These are phyloP conservation scores for Balearica regulorum DNA, from an alignment of 2,797 vertebrate species.

Conservation along the genomic window DNA sequence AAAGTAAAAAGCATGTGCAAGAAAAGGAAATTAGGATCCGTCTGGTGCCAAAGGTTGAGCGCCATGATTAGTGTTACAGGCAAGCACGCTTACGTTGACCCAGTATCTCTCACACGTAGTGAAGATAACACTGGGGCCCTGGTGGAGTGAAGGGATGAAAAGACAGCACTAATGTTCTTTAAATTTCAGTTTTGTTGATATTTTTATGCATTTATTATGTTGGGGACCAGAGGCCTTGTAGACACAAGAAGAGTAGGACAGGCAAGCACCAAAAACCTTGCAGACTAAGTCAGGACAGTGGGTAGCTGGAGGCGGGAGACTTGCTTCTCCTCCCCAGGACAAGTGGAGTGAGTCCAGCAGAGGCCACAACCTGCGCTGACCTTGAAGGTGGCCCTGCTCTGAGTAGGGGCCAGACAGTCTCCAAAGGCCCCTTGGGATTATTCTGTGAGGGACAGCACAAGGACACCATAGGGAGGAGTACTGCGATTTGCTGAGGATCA, in stretches of 20 bases:
- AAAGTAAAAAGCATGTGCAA: background rate
- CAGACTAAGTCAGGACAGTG: background rate
- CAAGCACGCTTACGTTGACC: background rate
- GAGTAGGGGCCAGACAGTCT: background rate
- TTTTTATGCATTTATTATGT: background rate
- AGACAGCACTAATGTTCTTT: background rate
- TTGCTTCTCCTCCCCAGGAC: background rate
- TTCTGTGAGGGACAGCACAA: background rate
- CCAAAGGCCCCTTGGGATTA: background rate
- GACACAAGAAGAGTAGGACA: background rate
- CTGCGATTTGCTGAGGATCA: background rate
- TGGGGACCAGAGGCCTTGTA: background rate
- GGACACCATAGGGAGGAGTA: accelerated
- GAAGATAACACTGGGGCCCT: background rate
- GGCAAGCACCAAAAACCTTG: background rate
- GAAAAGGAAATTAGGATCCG: background rate
- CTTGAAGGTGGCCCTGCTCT: background rate
- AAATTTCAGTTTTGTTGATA: background rate
- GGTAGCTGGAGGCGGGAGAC: background rate
- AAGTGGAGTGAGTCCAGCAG: background rate
- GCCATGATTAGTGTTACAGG: background rate
- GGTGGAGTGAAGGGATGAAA: background rate
- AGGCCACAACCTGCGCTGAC: background rate
- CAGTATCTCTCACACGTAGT: background rate
- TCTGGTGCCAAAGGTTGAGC: background rate